phyloP scores from a whole-genome alignment of 1,140 invertebrate genomes.

The Cydia fagiglandana region DNA sequence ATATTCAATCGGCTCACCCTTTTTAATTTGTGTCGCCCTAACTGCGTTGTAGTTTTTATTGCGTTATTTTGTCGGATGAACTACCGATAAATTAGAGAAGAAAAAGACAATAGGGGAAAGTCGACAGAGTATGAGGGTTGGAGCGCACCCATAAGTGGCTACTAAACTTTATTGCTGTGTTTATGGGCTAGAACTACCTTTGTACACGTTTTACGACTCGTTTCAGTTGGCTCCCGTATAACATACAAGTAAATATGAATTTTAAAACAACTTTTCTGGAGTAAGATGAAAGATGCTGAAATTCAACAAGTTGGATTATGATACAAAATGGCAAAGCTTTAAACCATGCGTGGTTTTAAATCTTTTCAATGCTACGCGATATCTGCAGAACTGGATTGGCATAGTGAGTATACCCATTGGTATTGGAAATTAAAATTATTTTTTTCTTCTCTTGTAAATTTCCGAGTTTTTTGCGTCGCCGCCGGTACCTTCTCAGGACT shows the following conservation, averaged over 20 bases:
- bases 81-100: conserved; percentile 47
- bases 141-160: conserved; percentile 54
- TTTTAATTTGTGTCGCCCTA: conserved; percentile 17
- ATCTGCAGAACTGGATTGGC: no score
- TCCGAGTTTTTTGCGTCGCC: no score
- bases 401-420: no score
- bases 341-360: no score
- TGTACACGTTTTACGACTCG: conserved; percentile 39
- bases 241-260: conserved; percentile 35
- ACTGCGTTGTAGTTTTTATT: conserved; percentile 3
- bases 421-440: no score
- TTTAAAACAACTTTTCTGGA: conserved; percentile 36
- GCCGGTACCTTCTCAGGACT: no score
- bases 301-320: background rate
- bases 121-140: conserved; percentile 37
- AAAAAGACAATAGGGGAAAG: conserved; percentile 42
- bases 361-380: no score
- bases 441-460: no score
- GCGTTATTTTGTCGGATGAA: conserved; percentile 33
- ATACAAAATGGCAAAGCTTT: background rate
- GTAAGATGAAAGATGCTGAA: conserved; percentile 33
- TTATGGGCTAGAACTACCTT: conserved; percentile 53
- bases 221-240: conserved; percentile 36
- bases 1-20: background rate
- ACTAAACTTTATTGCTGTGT: conserved; percentile 67